phyloP scores from a whole-genome alignment of 2,113 vertebrate species.

The Ciconia boyciana region DNA sequence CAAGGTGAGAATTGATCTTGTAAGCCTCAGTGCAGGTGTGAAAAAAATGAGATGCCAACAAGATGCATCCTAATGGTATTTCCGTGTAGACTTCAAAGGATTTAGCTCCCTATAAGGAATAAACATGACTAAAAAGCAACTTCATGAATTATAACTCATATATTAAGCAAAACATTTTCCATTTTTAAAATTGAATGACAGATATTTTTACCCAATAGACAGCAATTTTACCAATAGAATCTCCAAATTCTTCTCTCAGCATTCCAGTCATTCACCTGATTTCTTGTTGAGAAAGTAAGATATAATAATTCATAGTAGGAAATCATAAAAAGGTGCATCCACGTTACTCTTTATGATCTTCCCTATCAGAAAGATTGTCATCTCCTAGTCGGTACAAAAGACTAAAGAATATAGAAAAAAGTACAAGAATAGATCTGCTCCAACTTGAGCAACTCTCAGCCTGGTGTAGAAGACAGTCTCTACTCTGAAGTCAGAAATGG shows the following conservation, averaged over 20 bases:
- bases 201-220: not conserved
- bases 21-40: constrained; percentile 49
- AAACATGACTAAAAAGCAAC: constrained; percentile 23
- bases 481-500: not conserved
- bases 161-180: not conserved
- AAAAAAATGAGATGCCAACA: constrained; percentile 67
- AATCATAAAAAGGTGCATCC: not conserved
- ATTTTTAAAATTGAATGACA: not conserved
- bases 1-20: constrained; percentile 67
- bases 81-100: constrained; percentile 3
- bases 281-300: not conserved
- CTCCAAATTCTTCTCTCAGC: not conserved
- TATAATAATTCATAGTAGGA: not conserved
- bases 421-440: not conserved
- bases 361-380: not conserved
- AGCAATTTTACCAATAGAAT: not conserved
- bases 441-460: not conserved
- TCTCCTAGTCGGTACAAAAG: not conserved
- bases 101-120: constrained; percentile 28
- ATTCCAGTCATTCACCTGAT: not conserved
- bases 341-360: not conserved
- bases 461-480: not conserved
- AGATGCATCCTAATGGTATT: constrained; percentile 50
- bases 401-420: not conserved
- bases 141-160: not conserved